Base-by-base conservation (phyloP, 2,888 invertebrate species). In the Sabellastarte sp. region DNA sequence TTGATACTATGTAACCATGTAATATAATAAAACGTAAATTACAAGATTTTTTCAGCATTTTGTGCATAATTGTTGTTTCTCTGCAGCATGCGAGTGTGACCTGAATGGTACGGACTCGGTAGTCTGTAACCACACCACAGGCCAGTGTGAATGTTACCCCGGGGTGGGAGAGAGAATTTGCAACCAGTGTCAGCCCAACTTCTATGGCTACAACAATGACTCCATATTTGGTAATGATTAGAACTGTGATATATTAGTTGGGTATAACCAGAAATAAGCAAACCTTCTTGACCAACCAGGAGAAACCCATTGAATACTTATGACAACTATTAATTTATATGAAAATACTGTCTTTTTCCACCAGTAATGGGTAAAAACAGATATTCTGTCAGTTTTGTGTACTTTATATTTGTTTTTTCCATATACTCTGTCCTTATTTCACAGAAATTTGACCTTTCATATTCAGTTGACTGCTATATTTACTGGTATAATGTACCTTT, bases 31-130 rank as follows among this genome's bases (percentile, higher is more conserved):
- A n/a, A n/a, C n/a, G n/a, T n/a, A n/a, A n/a, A n/a, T n/a, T n/a
- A n/a, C n/a, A n/a, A n/a, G n/a, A n/a, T n/a, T n/a, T n/a, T n/a
- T n/a, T n/a, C n/a, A n/a, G n/a, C n/a, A n/a, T n/a, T n/a, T n/a
- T n/a, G n/a, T n/a, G n/a, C n/a, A n/a, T n/a, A n/a, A n/a, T n/a
- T n/a, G n/a, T n/a, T n/a, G n/a, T n/a, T n/a, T n/a, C n/a, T n/a
- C 59, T 57, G 3, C 66, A 74, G 74, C 58, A n/a, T 74, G 74
- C 63, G 61, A 26, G 20, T 74, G 74, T 64, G 60, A 67, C 56
- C 20, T 32, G 50, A 50, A n/a, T 15, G 74, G 73, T 10, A 63
- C 70, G 3, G 26, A 28, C 2, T 61, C 61, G 15, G 3, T 57
- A 0, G 55, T 69, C 26, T 75, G 75, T 63, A 59, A 75, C 60